Evolutionary conservation across 2,888 invertebrate genomes (phyloP).

Genomic region (Hypselothyrea guttata): DNA sequence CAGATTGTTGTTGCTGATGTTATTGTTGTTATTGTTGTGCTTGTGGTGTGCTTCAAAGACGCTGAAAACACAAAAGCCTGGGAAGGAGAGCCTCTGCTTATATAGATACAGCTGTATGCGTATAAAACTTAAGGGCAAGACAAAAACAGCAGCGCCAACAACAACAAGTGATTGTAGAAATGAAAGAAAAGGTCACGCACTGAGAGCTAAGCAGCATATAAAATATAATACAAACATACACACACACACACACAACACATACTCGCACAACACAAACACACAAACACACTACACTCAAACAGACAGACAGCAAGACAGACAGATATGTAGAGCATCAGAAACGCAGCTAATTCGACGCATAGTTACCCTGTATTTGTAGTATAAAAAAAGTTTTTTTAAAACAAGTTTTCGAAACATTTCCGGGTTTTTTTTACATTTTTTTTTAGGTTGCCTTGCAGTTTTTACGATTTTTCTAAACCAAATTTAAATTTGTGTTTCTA

Average conservation of each 20-base stretch:
- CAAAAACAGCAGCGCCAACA: conserved; percentile 28
- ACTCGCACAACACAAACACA: too few species aligned
- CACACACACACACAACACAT: too few species aligned
- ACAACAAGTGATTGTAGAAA: conserved; percentile 48
- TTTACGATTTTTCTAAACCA: too few species aligned
- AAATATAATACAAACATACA: conserved; percentile 47
- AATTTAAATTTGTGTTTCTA: too few species aligned
- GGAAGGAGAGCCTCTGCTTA: not conserved
- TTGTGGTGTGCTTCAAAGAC: conserved; percentile 57
- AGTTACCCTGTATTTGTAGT: conserved; percentile 1
- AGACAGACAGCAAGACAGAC: not conserved
- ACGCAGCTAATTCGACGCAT: conserved; percentile 4
- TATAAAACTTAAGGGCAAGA: conserved; percentile 28
- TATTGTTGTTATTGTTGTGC: conserved; percentile 22
- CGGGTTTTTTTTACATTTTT: too few species aligned
- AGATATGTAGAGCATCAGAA: not conserved
- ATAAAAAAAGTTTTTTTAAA: too few species aligned
- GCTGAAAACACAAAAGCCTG: conserved; percentile 40
- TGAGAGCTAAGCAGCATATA: conserved; percentile 73
- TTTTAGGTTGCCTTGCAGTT: too few species aligned
- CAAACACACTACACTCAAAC: not conserved
- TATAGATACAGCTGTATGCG: not conserved
- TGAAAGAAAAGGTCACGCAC: conserved; percentile 76
- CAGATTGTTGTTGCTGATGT: conserved; percentile 7
- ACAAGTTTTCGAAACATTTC: too few species aligned